Evolutionary conservation across 2,113 vertebrate genomes (phyloP), one percentile per base, ranked within the genome.

Genomic region (Daboia siamensis): DNA sequence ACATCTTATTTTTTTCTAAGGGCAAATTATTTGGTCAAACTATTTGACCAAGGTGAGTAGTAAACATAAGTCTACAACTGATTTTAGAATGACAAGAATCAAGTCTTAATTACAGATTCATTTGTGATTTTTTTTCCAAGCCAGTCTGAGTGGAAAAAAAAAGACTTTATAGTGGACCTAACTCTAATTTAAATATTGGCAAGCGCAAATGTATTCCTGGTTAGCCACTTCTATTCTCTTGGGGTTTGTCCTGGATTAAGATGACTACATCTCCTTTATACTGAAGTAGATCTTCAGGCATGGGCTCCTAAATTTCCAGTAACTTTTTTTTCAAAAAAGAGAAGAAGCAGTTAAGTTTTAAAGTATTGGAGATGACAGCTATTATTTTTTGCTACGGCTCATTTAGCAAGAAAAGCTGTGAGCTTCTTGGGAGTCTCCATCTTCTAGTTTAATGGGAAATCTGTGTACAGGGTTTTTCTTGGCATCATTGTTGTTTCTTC

Each of bases 191-290:
- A 11, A 85, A 46, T 56, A 44, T 44, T 55, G 33, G 12, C 23
- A 56, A 90, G 85, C 21, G 21, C 4, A 56, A 86, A 20, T 57
- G n/a, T 84, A 20, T 51, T 89, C 10, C 44, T 89, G 55, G n/a
- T 69, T 44, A 7, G 54, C 51, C 52, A 84, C 29, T 21, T 10
- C 26, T 26, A 46, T 93, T 94, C 93, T 61, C 86, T 61, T 89
- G 87, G 24, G 64, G 46, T 15, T 46, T 15, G 74, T 86, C 84
- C 54, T 52, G 2, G 24, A 80, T 9, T 15, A 69, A 51, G 55
- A 80, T 90, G 52, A 74, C 94, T 88, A 51, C 92, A 90, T 21
- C 29, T 69, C 0, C 93, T 92, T 92, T 91, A 80, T 91, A 80
- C 59, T 44, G 51, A 51, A 87, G 69, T 56, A 94, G 17, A 92